Conservation (phyloP, 2,113 vertebrate species). For the Pterocles burchelli region DNA sequence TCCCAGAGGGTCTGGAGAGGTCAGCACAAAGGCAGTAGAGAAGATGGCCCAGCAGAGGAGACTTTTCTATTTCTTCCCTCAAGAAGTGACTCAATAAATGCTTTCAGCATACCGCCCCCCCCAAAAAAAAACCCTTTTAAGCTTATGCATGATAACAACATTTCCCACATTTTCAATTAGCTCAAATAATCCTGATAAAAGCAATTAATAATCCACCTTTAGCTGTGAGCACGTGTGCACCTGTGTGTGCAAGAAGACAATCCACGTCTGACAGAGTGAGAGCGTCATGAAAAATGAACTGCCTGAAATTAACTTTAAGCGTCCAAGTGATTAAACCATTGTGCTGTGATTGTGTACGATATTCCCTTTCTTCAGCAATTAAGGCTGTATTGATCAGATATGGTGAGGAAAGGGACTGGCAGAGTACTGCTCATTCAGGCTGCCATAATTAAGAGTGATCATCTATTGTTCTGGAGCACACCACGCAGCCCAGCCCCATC, state of each 20-base stretch:
- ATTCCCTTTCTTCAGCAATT: conserved; percentile 67
- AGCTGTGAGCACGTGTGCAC: conserved; percentile 49
- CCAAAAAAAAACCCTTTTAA: not conserved
- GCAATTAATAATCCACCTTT: conserved; percentile 72
- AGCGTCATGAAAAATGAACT: conserved; percentile 59
- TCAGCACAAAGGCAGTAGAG: not conserved
- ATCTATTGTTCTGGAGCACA: conserved; percentile 62
- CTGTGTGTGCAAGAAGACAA: conserved; percentile 42
- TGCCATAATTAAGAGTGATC: conserved; percentile 76
- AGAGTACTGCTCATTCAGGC: conserved; percentile 60
- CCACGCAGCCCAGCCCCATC: not conserved
- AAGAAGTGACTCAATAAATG: conserved; percentile 46
- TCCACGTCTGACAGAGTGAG: conserved; percentile 20
- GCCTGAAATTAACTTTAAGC: conserved; percentile 65
- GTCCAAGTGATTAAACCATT: conserved; percentile 74
- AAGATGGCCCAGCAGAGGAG: not conserved
- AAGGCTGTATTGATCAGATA: conserved; percentile 73
- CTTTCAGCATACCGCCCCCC: conserved; percentile 1
- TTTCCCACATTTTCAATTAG: conserved; percentile 64
- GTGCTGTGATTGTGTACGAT: conserved; percentile 36
- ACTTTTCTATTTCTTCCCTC: conserved; percentile 40
- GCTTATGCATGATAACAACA: conserved; percentile 52
- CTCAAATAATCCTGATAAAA: conserved; percentile 68
- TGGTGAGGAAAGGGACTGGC: conserved; percentile 36
- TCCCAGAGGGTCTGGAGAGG: not conserved